These are phyloP conservation scores for Mallotus villosus DNA, from an alignment of 2,797 vertebrate species.

Conservation along the genomic window DNA sequence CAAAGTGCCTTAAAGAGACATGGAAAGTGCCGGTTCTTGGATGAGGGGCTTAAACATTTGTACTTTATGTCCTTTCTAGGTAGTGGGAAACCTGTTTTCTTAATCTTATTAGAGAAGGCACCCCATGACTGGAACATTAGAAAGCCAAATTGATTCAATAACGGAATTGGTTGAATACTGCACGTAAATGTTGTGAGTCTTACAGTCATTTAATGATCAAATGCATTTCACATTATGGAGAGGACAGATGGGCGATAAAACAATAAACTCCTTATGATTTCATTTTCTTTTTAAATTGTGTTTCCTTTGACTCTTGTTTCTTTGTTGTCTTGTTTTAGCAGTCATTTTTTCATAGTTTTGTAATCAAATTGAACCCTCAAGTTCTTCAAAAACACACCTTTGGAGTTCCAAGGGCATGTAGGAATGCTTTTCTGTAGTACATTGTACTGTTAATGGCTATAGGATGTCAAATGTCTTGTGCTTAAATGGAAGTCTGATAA, in stretches of 20 bases:
- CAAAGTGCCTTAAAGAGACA: neutral
- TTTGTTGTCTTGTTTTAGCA: neutral
- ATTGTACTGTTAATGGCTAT: neutral
- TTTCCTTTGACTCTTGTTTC: neutral
- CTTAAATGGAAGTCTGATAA: neutral
- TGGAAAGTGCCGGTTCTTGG: too few relatives aligned
- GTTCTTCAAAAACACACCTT: neutral
- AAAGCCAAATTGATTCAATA: neutral
- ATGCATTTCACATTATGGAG: neutral
- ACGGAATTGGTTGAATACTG: neutral
- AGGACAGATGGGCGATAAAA: neutral
- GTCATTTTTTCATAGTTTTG: neutral
- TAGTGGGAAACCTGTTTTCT: too few relatives aligned
- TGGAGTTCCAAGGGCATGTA: neutral
- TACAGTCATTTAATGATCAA: slow-evolving; percentile 16
- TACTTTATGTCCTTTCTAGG: too few relatives aligned
- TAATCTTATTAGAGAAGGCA: too few relatives aligned
- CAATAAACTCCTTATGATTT: slow-evolving; percentile 16
- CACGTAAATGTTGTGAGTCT: slow-evolving; percentile 13
- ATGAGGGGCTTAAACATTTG: too few relatives aligned
- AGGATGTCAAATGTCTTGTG: neutral
- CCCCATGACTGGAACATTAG: too few relatives aligned
- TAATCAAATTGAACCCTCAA: neutral
- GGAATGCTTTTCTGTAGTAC: neutral
- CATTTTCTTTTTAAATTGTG: neutral